A percentile compares a stretch with the other conserved stretches of the same genome.
Conservation (phyloP, 1,140 invertebrate species). For the Hypothenemus hampei region DNA sequence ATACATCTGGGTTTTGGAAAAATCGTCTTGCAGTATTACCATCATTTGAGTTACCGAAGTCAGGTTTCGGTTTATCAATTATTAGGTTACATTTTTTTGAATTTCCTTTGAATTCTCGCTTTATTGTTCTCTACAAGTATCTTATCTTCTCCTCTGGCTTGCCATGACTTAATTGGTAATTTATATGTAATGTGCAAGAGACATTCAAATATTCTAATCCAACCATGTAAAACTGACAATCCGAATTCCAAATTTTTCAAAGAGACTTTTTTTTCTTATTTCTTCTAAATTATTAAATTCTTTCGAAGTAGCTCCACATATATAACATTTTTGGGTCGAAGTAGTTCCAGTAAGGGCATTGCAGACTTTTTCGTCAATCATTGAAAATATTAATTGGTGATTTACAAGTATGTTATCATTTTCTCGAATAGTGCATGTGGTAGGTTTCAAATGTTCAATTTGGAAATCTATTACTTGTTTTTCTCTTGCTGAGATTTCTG, state of each 20-base stretch:
- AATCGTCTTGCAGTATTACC: too few species aligned
- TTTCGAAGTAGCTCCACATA: too few species aligned
- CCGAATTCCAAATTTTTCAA: slow-evolving; percentile 31
- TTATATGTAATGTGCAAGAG: slow-evolving; percentile 32
- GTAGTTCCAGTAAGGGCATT: slow-evolving; percentile 42
- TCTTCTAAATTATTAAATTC: slow-evolving; percentile 39
- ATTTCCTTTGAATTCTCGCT: too few species aligned
- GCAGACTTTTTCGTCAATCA: slow-evolving; percentile 46
- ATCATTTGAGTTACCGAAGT: too few species aligned
- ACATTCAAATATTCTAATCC: slow-evolving; percentile 44
- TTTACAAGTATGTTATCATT: slow-evolving; percentile 19
- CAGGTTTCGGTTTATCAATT: too few species aligned
- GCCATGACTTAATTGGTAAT: too few species aligned
- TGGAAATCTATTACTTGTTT: slow-evolving; percentile 29
- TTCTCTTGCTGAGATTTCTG: slow-evolving; percentile 35
- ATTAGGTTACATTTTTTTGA: too few species aligned
- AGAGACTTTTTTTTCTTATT: slow-evolving; percentile 32
- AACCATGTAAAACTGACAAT: slow-evolving; percentile 22
- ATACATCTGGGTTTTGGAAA: too few species aligned
- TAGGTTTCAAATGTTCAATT: slow-evolving; percentile 2
- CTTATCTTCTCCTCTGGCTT: background rate
- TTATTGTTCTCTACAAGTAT: too few species aligned
- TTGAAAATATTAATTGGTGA: slow-evolving; percentile 40
- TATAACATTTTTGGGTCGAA: too few species aligned
- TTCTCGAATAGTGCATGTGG: background rate